phyloP scores from a whole-genome alignment of 2,797 vertebrate species.

The Odontamblyopus rebecca region DNA sequence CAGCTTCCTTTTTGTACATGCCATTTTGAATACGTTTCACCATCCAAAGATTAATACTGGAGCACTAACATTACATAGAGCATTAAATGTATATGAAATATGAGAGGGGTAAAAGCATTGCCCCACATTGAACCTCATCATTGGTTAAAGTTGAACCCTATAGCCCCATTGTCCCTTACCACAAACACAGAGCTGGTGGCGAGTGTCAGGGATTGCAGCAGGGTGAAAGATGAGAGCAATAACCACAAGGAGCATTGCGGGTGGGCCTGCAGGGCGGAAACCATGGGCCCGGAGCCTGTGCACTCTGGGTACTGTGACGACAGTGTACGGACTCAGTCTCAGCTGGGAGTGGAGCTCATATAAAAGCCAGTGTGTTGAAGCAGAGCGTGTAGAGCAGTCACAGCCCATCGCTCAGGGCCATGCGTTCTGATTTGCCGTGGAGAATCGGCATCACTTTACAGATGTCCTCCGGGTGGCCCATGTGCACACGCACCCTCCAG shows the following conservation, averaged over 20 bases:
- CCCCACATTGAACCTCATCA: slow-evolving; percentile 33
- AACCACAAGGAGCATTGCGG: slow-evolving; percentile 49
- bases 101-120: slow-evolving; percentile 8
- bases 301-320: slow-evolving; percentile 36
- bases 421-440: slow-evolving; percentile 38
- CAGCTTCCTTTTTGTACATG: no score
- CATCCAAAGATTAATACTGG: background rate
- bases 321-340: slow-evolving; percentile 31
- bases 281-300: slow-evolving; percentile 4
- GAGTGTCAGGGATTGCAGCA: slow-evolving; percentile 53
- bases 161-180: slow-evolving; percentile 37
- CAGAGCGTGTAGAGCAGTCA: slow-evolving; percentile 28
- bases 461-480: slow-evolving; percentile 46
- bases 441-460: slow-evolving; percentile 49
- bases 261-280: slow-evolving; percentile 20
- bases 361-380: slow-evolving; percentile 11
- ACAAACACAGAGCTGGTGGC: slow-evolving; percentile 67
- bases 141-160: slow-evolving; percentile 32
- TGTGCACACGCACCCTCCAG: slow-evolving; percentile 37
- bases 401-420: slow-evolving; percentile 30
- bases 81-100: background rate
- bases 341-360: slow-evolving; percentile 17
- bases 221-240: slow-evolving; percentile 70
- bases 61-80: background rate
- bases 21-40: background rate